phyloP scores from a whole-genome alignment of 1,140 invertebrate species.

The Drosophila paulistorum region DNA sequence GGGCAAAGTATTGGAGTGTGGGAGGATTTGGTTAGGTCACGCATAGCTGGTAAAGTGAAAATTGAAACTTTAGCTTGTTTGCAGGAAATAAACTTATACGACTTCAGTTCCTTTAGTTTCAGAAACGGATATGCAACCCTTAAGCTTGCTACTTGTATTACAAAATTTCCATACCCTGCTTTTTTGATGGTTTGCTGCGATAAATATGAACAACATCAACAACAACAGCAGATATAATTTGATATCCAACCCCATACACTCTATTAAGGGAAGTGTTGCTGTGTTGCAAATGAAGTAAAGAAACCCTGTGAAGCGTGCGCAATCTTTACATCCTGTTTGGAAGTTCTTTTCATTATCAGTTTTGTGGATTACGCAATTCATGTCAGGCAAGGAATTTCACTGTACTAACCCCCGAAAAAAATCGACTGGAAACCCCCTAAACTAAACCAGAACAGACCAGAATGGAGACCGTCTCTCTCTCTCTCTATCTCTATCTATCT shows the following conservation, averaged over 20 bases:
- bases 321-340: slow-evolving; percentile 64
- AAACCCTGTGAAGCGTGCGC: slow-evolving; percentile 45
- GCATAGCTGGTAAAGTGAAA: slow-evolving; percentile 38
- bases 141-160: slow-evolving; percentile 15
- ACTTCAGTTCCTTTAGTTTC: slow-evolving; percentile 15
- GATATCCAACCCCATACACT: slow-evolving; percentile 42
- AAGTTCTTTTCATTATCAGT: slow-evolving; percentile 67
- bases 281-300: slow-evolving; percentile 35
- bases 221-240: slow-evolving; percentile 51
- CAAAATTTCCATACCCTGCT: slow-evolving; percentile 10
- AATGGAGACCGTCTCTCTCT: background rate
- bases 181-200: background rate
- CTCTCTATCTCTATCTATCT: background rate
- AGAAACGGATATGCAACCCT: background rate
- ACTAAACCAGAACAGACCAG: too few relatives aligned
- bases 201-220: slow-evolving; percentile 33
- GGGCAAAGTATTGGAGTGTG: too few relatives aligned
- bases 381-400: slow-evolving; percentile 24
- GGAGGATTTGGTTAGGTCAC: slow-evolving; percentile 45
- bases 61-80: slow-evolving; percentile 45
- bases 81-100: slow-evolving; percentile 36
- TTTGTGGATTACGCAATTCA: slow-evolving; percentile 65
- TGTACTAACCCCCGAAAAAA: slow-evolving; percentile 28
- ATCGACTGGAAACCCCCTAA: too few relatives aligned
- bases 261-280: slow-evolving; percentile 59